Base-by-base conservation (phyloP, 2,113 vertebrate genomes). In the Hippoglossus stenolepis region DNA sequence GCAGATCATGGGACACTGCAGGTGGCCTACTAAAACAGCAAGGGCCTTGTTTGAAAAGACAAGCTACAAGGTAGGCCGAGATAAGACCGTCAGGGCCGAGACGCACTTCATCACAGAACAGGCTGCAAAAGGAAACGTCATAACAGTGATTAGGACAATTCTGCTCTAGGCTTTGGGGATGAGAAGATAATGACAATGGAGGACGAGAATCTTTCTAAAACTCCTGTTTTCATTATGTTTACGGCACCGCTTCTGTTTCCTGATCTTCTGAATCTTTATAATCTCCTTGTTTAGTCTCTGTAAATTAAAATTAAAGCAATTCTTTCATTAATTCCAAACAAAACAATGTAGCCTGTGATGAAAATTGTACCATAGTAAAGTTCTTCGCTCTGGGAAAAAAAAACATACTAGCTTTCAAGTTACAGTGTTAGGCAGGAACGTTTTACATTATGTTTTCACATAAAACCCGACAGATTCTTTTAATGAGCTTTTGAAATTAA, bases 1-100 rank as follows among this genome's bases (percentile, higher is more conserved):
- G 81, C 70, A 20, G 76, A 87, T 93, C 91, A 93, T 89, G 87
- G 86, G 92, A 91, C 82, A 47, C 76, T 61, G 88, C 91, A 92
- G 89, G 87, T 91, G 90, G 85, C 83, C 71, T 64, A 67, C 70
- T 72, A 57, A 81, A 67, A 91, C 88, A 92, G 82, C 74, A 45
- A n/a, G 35, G 82, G 73, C 73, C 84, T 92, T 92, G 86, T 93
- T 75, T 35, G 24, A 76, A 75, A 70, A 80, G 73, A 82, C 45
- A 38, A 73, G 67, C 83, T 86, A 65, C 75, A 88, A 91, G 91
- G 89, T 89, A 84, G 73, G 84, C 47, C 3, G 20, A 70, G 60
- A 20, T 35, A 62, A 21, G 12, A 65, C 51, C 18, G 38, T 54
- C 61, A 60, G 53, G 8, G 35, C 45, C 28, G 70, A 3, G 53